phyloP scores from a whole-genome alignment of 2,797 vertebrate species.

The Sarcophilus harrisii region DNA sequence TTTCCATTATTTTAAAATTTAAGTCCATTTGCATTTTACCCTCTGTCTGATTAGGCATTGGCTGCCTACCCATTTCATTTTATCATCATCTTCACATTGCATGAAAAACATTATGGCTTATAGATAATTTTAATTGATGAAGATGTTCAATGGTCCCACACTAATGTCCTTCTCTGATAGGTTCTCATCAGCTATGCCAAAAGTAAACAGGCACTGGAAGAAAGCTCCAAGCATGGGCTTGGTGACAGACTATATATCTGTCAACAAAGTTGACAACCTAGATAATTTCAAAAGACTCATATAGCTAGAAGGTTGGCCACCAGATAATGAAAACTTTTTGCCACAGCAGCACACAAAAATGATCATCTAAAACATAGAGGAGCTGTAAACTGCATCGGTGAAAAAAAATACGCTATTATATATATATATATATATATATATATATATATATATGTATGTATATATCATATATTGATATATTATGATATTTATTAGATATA shows the following conservation, averaged over 20 bases:
- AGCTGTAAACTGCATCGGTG: neutral
- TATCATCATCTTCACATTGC: constrained; percentile 28
- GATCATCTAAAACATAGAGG: neutral
- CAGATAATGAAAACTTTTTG: neutral
- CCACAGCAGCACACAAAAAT: neutral
- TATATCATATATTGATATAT: neutral
- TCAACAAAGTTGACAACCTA: neutral
- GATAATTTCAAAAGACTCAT: neutral
- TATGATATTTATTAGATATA: too few relatives aligned
- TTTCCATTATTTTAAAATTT: constrained; percentile 18
- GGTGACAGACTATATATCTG: neutral
- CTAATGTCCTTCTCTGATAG: neutral
- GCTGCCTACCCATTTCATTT: neutral
- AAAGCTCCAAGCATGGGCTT: neutral
- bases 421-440: neutral
- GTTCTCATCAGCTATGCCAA: neutral
- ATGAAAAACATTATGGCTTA: neutral
- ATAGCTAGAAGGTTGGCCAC: neutral
- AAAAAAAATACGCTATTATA: neutral
- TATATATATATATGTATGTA: neutral
- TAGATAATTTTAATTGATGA: neutral
- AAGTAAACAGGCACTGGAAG: neutral
- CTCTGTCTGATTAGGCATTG: neutral
- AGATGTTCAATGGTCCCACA: neutral
- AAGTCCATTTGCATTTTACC: constrained; percentile 28